A percentile compares a stretch with the other conserved stretches of the same genome.
phyloP scores from a whole-genome alignment of 2,888 invertebrate species.

The Hedychridium roseum region DNA sequence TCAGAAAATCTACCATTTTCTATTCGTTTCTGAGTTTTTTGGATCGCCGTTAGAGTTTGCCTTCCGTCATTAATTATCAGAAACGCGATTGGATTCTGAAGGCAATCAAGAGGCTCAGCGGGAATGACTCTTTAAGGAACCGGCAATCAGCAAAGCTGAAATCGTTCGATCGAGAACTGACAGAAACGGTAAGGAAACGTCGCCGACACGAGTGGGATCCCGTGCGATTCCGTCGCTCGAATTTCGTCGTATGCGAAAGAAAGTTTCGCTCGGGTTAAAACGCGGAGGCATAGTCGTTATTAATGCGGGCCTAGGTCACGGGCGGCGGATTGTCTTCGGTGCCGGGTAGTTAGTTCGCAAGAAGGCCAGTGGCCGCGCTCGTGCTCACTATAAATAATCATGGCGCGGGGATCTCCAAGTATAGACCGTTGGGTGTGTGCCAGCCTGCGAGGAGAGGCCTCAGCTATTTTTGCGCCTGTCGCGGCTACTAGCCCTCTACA shows the following conservation, averaged over 20 bases:
- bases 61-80: no score
- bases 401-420: constrained; percentile 82
- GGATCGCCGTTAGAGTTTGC: no score
- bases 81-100: no score
- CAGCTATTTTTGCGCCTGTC: constrained; percentile 61
- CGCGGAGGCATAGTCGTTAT: constrained; percentile 50
- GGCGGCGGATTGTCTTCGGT: constrained; percentile 63
- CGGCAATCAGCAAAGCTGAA: no score
- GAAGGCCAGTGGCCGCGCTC: constrained; percentile 65
- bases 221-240: no score
- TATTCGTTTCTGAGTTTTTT: no score
- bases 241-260: constrained; percentile 16
- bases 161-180: no score
- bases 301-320: constrained; percentile 67
- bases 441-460: constrained; percentile 67
- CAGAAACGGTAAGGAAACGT: no score
- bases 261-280: constrained; percentile 5
- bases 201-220: no score
- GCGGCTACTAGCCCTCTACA: constrained; percentile 52
- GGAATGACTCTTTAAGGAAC: no score
- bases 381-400: constrained; percentile 76
- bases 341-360: constrained; percentile 66
- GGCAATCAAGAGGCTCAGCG: no score
- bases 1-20: no score
- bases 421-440: constrained; percentile 84